A percentile compares a stretch with the other conserved stretches of the same genome.
Evolutionary conservation across 2,113 vertebrate species (phyloP).

Genomic region (Pithys albifrons): DNA sequence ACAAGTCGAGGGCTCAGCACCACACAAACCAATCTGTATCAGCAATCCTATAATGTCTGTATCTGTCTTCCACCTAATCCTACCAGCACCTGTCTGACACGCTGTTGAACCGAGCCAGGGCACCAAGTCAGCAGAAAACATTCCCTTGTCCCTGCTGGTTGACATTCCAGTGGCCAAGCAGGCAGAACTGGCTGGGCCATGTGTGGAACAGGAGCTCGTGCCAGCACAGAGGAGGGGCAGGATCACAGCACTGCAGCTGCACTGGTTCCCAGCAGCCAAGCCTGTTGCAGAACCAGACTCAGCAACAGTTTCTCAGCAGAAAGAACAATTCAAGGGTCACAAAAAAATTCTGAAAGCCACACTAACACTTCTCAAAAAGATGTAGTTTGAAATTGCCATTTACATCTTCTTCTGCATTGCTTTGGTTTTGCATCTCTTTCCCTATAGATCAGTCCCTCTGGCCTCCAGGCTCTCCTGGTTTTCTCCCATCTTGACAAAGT

Average conservation of each 20-base stretch:
- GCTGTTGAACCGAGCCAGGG: rapidly evolving
- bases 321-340: not conserved
- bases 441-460: not conserved
- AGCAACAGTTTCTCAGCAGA: not conserved
- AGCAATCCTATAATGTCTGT: rapidly evolving
- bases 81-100: not conserved
- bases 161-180: not conserved
- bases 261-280: not conserved
- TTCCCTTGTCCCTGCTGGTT: not conserved
- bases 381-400: not conserved
- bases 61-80: not conserved
- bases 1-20: not conserved
- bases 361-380: not conserved
- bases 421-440: not conserved
- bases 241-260: not conserved
- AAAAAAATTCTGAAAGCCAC: not conserved
- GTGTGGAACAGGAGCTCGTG: not conserved
- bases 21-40: not conserved
- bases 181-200: not conserved
- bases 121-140: not conserved
- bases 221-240: not conserved
- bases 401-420: not conserved
- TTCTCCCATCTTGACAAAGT: not conserved
- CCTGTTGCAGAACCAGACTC: not conserved
- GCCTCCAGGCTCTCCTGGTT: not conserved